Base-by-base conservation (phyloP, 2,888 invertebrate genomes). In the Caenorhabditis sp. region DNA sequence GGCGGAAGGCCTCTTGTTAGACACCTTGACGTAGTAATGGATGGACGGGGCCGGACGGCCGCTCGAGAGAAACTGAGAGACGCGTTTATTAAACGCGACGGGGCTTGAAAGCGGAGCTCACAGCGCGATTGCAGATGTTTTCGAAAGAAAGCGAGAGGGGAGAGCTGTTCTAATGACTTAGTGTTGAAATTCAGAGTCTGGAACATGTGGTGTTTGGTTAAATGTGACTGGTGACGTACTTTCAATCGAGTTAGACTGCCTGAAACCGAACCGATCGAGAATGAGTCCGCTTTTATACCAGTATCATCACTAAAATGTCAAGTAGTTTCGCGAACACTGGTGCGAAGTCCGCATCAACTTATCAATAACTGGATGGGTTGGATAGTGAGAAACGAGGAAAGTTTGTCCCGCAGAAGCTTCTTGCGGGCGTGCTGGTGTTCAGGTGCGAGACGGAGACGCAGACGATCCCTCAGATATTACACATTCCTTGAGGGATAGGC, bases 21-120 rank as follows among this genome's bases (percentile, higher is more conserved):
- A 66, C 58, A 66, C 66, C 66, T 66, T 66, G 66, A 66, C 66
- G 65, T 66, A 66, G 66, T 66, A 66, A 66, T 66, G 58, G 56
- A 66, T 46, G 56, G 56, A 66, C 46, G 46, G 37, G 39, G 65
- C 55, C 46, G 56, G 56, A 66, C 46, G 46, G 37, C 27, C 56
- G 48, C 46, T 43, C 46, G 22, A 43, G 62, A 45, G 61, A 35
- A 32, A 13, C 43, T 15, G 22, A 22, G 26, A 24, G 48, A 30
- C 9, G 58, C 56, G 65, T 66, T 66, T 66, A 66, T 58, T 66
- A 66, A 58, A 66, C 56, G 24, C 24, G 22, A 17, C 30, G 15
- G 32, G 15, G 55, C 37, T 45, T 20, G 27, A 7, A 32, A 55
- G 15, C 20, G 27, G 24, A 41, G 32, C 43, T 20, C n/a, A n/a